These are phyloP conservation scores for Drosophila histrio DNA, from an alignment of 2,888 invertebrate genomes.

Conservation along the genomic window DNA sequence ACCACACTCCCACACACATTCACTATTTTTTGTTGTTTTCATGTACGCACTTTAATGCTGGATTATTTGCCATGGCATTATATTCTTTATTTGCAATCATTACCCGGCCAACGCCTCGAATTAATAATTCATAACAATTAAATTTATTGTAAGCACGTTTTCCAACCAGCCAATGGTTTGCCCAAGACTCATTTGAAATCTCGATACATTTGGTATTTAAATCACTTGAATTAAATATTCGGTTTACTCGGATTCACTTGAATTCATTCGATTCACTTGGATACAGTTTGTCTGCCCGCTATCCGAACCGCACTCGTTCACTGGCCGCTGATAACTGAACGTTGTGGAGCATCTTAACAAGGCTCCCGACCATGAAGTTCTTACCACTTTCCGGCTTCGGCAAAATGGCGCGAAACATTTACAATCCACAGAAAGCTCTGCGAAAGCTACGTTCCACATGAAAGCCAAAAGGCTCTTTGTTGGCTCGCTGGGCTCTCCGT, in stretches of 20 bases:
- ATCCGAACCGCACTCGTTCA: conserved; percentile 64
- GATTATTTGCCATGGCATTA: conserved; percentile 55
- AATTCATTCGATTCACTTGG: not conserved
- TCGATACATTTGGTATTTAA: not conserved
- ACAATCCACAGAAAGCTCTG: conserved; percentile 65
- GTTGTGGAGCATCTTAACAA: conserved; percentile 67
- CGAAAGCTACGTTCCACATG: conserved; percentile 65
- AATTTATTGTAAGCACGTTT: conserved; percentile 7
- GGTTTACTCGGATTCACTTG: not conserved
- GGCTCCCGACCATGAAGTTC: conserved; percentile 33
- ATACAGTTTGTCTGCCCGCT: not conserved
- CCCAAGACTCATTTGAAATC: not conserved
- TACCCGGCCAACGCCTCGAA: conserved; percentile 18
- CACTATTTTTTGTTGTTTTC: conserved; percentile 29
- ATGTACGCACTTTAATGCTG: conserved; percentile 34
- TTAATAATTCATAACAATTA: conserved; percentile 8
- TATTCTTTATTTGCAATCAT: conserved; percentile 17
- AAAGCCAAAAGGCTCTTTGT: conserved; percentile 16
- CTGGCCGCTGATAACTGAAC: conserved; percentile 67
- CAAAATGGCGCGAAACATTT: conserved; percentile 68
- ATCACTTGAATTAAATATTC: not conserved
- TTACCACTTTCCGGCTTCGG: conserved; percentile 64
- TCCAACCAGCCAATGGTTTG: not conserved
- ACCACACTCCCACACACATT: conserved; percentile 17
- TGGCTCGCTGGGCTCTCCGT: not conserved